These are phyloP conservation scores for Latheticus oryzae DNA, from an alignment of 2,888 invertebrate genomes.

Conservation along the genomic window DNA sequence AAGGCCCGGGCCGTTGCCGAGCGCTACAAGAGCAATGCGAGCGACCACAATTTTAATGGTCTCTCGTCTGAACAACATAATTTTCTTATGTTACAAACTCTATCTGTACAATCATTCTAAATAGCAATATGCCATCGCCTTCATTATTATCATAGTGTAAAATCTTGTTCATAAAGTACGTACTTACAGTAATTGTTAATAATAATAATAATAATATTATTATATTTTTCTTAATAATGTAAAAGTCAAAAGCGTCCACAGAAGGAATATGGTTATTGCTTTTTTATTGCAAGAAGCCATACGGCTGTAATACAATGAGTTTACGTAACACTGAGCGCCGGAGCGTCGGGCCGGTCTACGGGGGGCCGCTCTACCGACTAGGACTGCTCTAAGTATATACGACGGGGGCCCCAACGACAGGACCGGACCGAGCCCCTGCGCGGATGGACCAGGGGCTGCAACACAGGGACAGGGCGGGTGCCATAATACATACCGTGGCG, in stretches of 20 bases:
- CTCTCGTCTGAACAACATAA: constrained; percentile 62
- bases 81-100: constrained; percentile 66
- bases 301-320: constrained; percentile 73
- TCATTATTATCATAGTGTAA: constrained; percentile 67
- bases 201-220: constrained; percentile 63
- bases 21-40: constrained; percentile 70
- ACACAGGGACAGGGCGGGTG: constrained; percentile 64
- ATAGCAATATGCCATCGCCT: constrained; percentile 63
- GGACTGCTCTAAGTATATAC: constrained; percentile 53
- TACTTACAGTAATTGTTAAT: constrained; percentile 66
- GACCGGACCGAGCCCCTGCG: constrained; percentile 49
- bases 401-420: constrained; percentile 23
- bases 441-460: constrained; percentile 63
- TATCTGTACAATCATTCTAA: constrained; percentile 67
- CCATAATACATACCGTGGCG: constrained; percentile 63
- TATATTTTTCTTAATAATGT: constrained; percentile 62
- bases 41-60: constrained; percentile 64
- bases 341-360: constrained; percentile 14
- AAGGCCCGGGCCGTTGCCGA: constrained; percentile 70
- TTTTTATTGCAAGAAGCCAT: constrained; percentile 69
- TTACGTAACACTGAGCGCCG: constrained; percentile 72
- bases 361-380: constrained; percentile 56
- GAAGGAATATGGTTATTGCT: constrained; percentile 70
- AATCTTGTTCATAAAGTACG: constrained; percentile 67
- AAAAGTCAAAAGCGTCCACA: constrained; percentile 69